Evolutionary conservation across 37 sponge, comb jelly and placozoan genomes (phyloP), one percentile per base, ranked within the genome.

Genomic region (Oopsacas minuta): DNA sequence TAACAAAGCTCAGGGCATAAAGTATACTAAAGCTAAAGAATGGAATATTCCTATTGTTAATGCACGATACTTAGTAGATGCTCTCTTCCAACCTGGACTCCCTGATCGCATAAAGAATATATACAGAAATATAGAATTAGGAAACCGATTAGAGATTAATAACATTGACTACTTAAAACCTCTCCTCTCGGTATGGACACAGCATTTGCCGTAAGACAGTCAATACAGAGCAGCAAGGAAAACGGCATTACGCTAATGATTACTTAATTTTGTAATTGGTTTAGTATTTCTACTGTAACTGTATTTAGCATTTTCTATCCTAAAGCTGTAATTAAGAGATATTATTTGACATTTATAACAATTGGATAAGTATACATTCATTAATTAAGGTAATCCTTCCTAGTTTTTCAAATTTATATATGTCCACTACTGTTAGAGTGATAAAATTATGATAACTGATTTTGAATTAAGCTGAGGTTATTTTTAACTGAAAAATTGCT

Each of bases 1-100:
- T 5, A 23, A 39, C 46, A 95, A 90, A 61, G 85, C 90, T 17
- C 89, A 87, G 52, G 97, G 97, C 10, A 87, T 89, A 83, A 96
- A 96, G 84, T 91, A 88, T 83, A 82, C 88, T 52, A 92, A 87
- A 51, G 97, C 97, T 52, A 36, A 85, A 49, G 91, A 96, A 81
- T 96, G 94, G 97, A 89, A 89, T 17, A 83, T 93, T 22, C 53
- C 84, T 8, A 53, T 91, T 28, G 89, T 96, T 38, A 96, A 93
- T 82, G 85, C 91, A 20, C 37, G 81, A 0, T 93, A 91, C 83
- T 83, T 96, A 0, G 86, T 89, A 15, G 96, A 96, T 61, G 30
- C 75, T 20, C 75, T 61, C 75, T 61, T 61, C 75, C 20, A 61
- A n/a, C 30, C 75, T 32, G 75, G 75, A 12, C 22, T 61, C 28